A percentile compares a stretch with the other conserved stretches of the same genome.
Conservation (phyloP, 2,888 invertebrate species). For the Drosophila setosimentum region DNA sequence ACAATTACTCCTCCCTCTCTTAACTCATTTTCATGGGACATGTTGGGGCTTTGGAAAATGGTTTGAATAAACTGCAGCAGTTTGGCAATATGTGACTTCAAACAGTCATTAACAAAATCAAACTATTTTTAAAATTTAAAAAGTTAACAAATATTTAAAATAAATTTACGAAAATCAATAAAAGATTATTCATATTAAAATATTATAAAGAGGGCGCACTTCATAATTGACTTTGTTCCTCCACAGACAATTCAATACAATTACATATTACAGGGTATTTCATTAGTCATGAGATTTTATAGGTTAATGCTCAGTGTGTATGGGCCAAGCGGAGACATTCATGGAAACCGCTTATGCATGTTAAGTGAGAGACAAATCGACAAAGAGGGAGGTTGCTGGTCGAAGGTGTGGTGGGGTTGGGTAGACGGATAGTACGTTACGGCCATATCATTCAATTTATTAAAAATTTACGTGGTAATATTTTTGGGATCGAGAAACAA, state of each 20-base stretch:
- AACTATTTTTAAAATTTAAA: neutral
- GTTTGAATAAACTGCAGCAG: neutral
- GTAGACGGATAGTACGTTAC: slow-evolving; percentile 11
- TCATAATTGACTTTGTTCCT: neutral
- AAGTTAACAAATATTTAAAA: neutral
- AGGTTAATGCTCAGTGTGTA: slow-evolving; percentile 10
- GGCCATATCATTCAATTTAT: slow-evolving; percentile 69
- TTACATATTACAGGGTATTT: neutral
- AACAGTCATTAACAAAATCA: neutral
- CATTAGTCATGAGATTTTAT: neutral
- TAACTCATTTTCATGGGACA: neutral
- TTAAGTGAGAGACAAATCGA: slow-evolving; percentile 78
- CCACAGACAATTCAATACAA: neutral
- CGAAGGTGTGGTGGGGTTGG: neutral
- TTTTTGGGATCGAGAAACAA: slow-evolving; percentile 61
- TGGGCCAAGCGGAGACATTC: slow-evolving; percentile 60
- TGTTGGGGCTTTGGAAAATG: neutral
- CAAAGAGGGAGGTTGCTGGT: slow-evolving; percentile 29
- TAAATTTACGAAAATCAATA: neutral
- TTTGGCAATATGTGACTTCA: neutral
- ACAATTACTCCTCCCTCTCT: slow-evolving; percentile 15
- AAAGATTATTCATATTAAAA: neutral
- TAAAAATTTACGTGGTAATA: slow-evolving; percentile 82
- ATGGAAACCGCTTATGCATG: slow-evolving; percentile 79
- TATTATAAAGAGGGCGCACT: neutral